Evolutionary conservation across 2,797 vertebrate genomes (phyloP).

Genomic region (Eurystomus glaucurus): DNA sequence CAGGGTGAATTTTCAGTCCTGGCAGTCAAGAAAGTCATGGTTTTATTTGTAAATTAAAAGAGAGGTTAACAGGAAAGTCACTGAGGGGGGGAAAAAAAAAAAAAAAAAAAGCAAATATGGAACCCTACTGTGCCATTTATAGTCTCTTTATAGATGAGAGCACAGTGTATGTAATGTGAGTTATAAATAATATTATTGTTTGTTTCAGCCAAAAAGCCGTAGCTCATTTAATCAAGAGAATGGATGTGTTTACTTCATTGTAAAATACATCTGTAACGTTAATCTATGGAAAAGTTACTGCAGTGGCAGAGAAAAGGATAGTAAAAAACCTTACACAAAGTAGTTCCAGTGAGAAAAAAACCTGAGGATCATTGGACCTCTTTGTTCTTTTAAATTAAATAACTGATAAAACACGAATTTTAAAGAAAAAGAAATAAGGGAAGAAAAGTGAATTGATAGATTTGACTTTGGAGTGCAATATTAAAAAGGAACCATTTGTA

Average conservation of each 20-base stretch:
- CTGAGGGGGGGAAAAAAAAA: neutral
- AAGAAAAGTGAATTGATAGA: neutral
- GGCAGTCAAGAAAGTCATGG: constrained; percentile 26
- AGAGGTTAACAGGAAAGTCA: constrained; percentile 53
- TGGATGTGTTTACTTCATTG: neutral
- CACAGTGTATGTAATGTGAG: constrained; percentile 28
- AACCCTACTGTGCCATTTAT: constrained; percentile 51
- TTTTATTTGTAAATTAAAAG: constrained; percentile 66
- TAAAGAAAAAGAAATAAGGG: neutral
- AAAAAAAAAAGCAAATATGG: neutral
- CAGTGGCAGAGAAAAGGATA: neutral
- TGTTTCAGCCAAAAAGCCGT: constrained; percentile 51
- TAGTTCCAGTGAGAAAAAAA: neutral
- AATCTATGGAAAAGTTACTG: neutral
- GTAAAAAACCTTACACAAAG: neutral
- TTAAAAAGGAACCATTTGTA: neutral
- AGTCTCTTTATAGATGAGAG: constrained; percentile 22
- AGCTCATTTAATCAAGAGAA: constrained; percentile 20
- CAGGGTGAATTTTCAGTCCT: constrained; percentile 47
- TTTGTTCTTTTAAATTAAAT: neutral
- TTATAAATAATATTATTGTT: constrained; percentile 58
- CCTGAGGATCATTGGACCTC: neutral
- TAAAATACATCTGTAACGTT: neutral
- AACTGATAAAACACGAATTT: neutral
- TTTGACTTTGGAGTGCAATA: neutral